Evolutionary conservation across 2,113 vertebrate genomes (phyloP).

Genomic region (Leucopsar rothschildi): DNA sequence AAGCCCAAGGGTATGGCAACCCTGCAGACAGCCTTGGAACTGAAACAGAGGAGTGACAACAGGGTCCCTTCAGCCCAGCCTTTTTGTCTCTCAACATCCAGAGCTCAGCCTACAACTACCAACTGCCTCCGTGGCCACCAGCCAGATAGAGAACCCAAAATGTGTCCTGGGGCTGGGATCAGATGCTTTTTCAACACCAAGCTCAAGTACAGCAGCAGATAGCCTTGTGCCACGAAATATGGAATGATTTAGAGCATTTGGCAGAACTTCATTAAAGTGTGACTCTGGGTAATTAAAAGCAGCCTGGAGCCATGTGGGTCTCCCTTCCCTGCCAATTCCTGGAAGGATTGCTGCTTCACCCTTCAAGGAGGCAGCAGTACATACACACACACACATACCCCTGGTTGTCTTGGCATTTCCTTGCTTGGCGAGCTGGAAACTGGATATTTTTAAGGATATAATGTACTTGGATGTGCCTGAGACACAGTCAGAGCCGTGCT

Average conservation of each 20-base stretch:
- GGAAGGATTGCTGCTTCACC: background rate
- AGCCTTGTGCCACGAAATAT: background rate
- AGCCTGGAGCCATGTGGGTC: constrained; percentile 8
- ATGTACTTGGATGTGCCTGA: background rate
- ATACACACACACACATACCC: background rate
- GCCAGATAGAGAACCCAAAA: background rate
- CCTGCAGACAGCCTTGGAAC: background rate
- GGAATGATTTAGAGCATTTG: background rate
- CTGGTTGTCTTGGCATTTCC: background rate
- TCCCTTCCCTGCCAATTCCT: background rate
- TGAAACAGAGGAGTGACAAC: background rate
- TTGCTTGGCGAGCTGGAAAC: background rate
- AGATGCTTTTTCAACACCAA: background rate
- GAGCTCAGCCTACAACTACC: background rate
- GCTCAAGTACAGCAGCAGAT: background rate
- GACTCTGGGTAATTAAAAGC: constrained; percentile 40
- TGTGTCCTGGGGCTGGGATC: background rate
- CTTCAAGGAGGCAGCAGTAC: background rate
- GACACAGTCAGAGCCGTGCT: background rate
- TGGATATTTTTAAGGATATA: background rate
- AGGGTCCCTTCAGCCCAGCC: background rate
- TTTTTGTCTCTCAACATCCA: background rate
- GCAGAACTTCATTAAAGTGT: background rate
- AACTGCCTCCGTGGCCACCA: background rate
- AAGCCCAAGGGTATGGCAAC: background rate